Conservation (phyloP, 30 jellyfish, hydroid and myxozoan species). For the Aurelia sp. region DNA sequence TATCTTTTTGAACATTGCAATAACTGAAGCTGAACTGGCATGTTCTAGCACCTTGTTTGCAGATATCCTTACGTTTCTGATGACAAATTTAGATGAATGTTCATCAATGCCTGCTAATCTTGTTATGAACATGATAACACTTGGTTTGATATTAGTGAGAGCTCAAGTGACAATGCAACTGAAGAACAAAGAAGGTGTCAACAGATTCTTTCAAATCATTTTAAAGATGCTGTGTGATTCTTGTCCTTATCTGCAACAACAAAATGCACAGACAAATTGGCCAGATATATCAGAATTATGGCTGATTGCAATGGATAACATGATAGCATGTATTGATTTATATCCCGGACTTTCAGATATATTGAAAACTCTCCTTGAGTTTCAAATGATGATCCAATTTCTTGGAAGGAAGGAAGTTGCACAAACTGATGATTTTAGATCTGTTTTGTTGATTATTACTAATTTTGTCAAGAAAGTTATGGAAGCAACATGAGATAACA, state of each 20-base stretch:
- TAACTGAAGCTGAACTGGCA: constrained; percentile 43
- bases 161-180: constrained; percentile 8
- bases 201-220: constrained; percentile 8
- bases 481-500: too few species aligned
- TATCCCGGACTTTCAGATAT: neutral
- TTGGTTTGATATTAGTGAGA: constrained; percentile 45
- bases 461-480: too few species aligned
- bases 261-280: neutral
- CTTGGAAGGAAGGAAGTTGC: too few species aligned
- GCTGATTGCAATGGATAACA: constrained; percentile 50
- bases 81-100: neutral
- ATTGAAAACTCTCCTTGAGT: neutral
- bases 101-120: neutral
- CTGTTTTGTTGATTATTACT: too few species aligned
- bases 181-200: neutral
- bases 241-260: constrained; percentile 10
- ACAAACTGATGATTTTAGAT: too few species aligned
- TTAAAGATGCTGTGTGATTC: neutral
- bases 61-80: constrained; percentile 5
- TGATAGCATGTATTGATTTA: constrained; percentile 15
- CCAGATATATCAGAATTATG: constrained; percentile 49
- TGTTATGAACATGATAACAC: constrained; percentile 28
- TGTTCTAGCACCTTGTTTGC: neutral
- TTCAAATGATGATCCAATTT: neutral
- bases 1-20: constrained; percentile 42